Evolutionary conservation across 2,113 vertebrate species (phyloP).

Genomic region (Ahaetulla prasina): DNA sequence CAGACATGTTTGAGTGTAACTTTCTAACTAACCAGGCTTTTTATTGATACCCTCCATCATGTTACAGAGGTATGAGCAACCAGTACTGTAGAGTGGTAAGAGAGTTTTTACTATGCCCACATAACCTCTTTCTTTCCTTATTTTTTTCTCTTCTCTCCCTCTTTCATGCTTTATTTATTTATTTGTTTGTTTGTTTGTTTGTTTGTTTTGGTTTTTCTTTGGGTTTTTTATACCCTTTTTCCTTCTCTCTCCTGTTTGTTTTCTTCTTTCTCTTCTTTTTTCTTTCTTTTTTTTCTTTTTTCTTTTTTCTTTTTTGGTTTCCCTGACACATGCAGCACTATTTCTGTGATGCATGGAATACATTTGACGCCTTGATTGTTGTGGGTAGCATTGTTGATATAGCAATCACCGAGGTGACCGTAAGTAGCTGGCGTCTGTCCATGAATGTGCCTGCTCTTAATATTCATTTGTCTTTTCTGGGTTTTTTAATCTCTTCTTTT

Average conservation of each 20-base stretch:
- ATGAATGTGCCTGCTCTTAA: constrained; percentile 82
- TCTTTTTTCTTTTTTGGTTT: constrained; percentile 63
- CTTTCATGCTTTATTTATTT: constrained; percentile 70
- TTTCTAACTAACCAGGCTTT: constrained; percentile 73
- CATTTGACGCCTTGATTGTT: constrained; percentile 99
- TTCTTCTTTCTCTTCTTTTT: constrained; percentile 27
- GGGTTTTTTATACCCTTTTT: neutral
- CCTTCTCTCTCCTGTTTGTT: neutral
- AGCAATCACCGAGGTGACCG: constrained; percentile 99
- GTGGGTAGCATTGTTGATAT: constrained; percentile 99
- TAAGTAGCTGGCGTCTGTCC: constrained; percentile 93
- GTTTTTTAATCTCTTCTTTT: constrained; percentile 46
- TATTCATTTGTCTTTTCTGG: constrained; percentile 65
- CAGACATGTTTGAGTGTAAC: constrained; percentile 59
- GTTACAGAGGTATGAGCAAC: constrained; percentile 72
- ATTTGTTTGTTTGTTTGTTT: constrained; percentile 51
- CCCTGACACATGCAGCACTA: constrained; percentile 93
- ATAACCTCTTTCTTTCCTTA: constrained; percentile 94
- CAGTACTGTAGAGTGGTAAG: constrained; percentile 76
- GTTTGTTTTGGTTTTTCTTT: constrained; percentile 36
- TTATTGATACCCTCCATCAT: constrained; percentile 71
- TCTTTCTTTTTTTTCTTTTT: constrained; percentile 39
- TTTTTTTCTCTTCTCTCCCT: constrained; percentile 90
- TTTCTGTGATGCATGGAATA: constrained; percentile 99
- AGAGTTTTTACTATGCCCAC: constrained; percentile 78